A percentile compares a stretch with the other conserved stretches of the same genome.
Conservation (phyloP, 2,888 invertebrate species). For the Tiliacea aurago region DNA sequence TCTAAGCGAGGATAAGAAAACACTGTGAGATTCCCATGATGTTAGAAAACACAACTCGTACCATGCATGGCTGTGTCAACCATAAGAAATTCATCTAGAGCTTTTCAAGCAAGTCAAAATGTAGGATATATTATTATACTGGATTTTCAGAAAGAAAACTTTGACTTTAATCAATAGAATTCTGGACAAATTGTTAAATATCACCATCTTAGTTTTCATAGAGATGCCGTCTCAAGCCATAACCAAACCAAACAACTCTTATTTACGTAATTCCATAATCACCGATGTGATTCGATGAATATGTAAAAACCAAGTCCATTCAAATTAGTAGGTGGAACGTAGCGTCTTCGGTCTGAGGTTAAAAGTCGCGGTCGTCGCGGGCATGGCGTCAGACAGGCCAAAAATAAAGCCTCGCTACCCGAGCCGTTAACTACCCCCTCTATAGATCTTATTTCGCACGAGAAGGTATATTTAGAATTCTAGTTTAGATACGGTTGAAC, state of each 20-base stretch:
- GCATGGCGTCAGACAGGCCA: constrained; percentile 49
- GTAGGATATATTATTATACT: not conserved
- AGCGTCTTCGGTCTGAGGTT: constrained; percentile 16
- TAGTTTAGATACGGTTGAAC: constrained; percentile 33
- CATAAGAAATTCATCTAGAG: not conserved
- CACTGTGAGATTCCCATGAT: not conserved
- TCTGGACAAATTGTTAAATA: not conserved
- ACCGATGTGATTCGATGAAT: not conserved
- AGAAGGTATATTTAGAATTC: constrained; percentile 32
- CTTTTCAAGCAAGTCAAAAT: not conserved
- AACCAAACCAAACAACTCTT: not conserved
- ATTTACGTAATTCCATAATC: constrained; percentile 1
- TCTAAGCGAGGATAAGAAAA: not conserved
- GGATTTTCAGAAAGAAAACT: not conserved
- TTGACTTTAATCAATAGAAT: not conserved
- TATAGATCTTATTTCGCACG: constrained; percentile 49
- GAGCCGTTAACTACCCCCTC: constrained; percentile 50
- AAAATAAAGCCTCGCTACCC: constrained; percentile 47
- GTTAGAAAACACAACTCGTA: too few species aligned
- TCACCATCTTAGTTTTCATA: not conserved
- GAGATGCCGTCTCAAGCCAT: not conserved
- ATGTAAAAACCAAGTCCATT: constrained; percentile 21
- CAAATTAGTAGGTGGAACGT: constrained; percentile 14
- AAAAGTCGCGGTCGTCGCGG: constrained; percentile 31
- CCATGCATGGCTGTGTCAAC: not conserved